Percentiles rank a stretch among this genome's conserved stretches.
These are phyloP conservation scores for mouse (Mus musculus) DNA, from an alignment of 2,113 vertebrate genomes.

Conservation along the genomic window DNA sequence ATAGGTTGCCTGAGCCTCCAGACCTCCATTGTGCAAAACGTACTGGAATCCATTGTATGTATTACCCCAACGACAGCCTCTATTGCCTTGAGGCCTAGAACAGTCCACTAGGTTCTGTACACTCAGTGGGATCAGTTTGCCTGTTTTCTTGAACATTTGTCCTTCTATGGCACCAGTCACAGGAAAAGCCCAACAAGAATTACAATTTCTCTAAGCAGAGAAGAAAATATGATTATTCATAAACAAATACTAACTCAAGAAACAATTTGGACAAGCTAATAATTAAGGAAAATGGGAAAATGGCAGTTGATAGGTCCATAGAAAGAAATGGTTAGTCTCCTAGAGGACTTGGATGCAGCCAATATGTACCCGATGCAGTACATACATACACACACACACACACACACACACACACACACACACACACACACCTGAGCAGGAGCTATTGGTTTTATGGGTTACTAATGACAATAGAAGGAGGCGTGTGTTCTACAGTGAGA, in stretches of 20 bases:
- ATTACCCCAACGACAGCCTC: slow-evolving; percentile 91
- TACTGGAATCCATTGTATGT: slow-evolving; percentile 96
- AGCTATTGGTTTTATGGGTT: too few relatives aligned
- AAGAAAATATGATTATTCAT: background rate
- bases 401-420: too few relatives aligned
- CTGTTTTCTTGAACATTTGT: slow-evolving; percentile 91
- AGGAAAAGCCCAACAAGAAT: background rate
- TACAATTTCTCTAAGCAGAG: slow-evolving; percentile 88
- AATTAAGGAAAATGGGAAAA: background rate
- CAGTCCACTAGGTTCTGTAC: slow-evolving; percentile 97
- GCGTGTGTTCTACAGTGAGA: too few relatives aligned
- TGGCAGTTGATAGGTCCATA: background rate
- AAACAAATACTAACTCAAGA: background rate
- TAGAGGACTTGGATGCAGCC: too few relatives aligned
- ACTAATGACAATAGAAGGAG: too few relatives aligned
- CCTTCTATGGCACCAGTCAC: slow-evolving; percentile 88
- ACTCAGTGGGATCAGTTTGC: slow-evolving; percentile 91
- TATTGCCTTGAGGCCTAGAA: slow-evolving; percentile 83
- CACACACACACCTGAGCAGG: too few relatives aligned
- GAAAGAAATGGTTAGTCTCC: background rate
- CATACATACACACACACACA: too few relatives aligned
- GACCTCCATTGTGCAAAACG: slow-evolving; percentile 90
- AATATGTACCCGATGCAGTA: too few relatives aligned
- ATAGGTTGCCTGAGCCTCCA: slow-evolving; percentile 94
- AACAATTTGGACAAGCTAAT: background rate